Evolutionary conservation across 2,113 vertebrate genomes (phyloP), one percentile per base, ranked within the genome.

Genomic region (Xiphorhynchus elegans): DNA sequence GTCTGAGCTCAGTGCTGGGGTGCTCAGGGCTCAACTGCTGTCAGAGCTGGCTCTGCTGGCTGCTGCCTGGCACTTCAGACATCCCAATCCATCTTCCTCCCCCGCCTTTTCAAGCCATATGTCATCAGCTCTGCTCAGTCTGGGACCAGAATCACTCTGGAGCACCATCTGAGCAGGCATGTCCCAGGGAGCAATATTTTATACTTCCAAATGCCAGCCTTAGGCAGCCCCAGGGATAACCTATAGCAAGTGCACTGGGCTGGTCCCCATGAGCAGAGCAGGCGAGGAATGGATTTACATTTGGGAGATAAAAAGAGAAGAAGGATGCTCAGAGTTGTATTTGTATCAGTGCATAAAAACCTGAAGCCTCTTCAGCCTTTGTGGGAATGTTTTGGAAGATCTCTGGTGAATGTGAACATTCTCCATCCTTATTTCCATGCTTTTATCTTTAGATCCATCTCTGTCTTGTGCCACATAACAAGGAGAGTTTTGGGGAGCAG

Each of bases 371-470:
- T 52, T 37, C 15, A 40, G 52, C 35, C 59, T 74, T 64, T 0
- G 0, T 1, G 0, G 67, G 50, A 47, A 18, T 1, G 4, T 60
- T 72, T 75, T 4, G 4, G 24, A 39, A 35, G 25, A 7, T 42
- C 24, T 2, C 35, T 19, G 73, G 53, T 25, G 50, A 18, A 13
- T 20, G 14, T n/a, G 39, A 74, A 17, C 8, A 2, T 19, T 23
- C 11, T 25, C 39, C 39, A 0, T 55, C 74, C 40, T 24, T 17
- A 24, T 47, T 24, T 23, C 16, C 3, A 2, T 13, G 25, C 0
- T 0, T 55, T 83, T 17, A 37, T 62, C 52, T 35, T 18, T 0
- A 0, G 40, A 26, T 76, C 67, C 10, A 7, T 17, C 76, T 62
- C 75, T 23, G 16, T 9, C 50, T 66, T 17, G 19, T 1, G 5